A percentile compares a stretch with the other conserved stretches of the same genome.
phyloP scores from a whole-genome alignment of 1,140 invertebrate genomes.

The Leguminivora glycinivorella region DNA sequence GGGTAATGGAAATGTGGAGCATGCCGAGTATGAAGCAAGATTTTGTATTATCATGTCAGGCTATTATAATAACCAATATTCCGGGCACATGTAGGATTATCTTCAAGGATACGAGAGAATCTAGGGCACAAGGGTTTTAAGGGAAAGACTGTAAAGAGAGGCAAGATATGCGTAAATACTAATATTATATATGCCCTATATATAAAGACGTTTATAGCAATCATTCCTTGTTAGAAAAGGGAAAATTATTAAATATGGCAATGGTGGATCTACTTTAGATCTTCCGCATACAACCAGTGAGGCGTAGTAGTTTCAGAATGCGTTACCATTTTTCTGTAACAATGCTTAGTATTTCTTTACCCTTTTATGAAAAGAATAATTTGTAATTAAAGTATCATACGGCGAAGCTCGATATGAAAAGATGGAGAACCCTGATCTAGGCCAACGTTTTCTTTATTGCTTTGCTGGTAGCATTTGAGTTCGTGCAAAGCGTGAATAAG shows the following conservation, averaged over 20 bases:
- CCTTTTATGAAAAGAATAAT: too few relatives aligned
- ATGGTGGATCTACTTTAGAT: too few relatives aligned
- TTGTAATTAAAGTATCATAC: neutral
- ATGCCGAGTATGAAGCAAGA: neutral
- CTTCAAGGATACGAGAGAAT: neutral
- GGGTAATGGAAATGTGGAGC: neutral
- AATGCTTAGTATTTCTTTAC: too few relatives aligned
- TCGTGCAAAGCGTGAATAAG: slow-evolving; percentile 27
- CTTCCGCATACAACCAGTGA: too few relatives aligned
- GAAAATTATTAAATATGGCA: too few relatives aligned
- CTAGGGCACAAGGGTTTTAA: neutral
- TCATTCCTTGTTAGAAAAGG: too few relatives aligned
- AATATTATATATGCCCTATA: neutral
- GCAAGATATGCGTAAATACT: neutral
- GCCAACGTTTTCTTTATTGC: slow-evolving; percentile 5
- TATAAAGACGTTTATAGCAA: neutral
- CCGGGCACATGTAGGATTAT: neutral
- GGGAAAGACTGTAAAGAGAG: neutral
- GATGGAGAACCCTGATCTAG: neutral
- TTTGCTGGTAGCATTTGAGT: slow-evolving; percentile 14
- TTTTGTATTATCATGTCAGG: neutral
- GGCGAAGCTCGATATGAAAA: neutral
- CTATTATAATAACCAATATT: neutral
- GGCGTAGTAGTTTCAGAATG: too few relatives aligned
- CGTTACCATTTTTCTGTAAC: too few relatives aligned